Percentiles rank a stretch among this genome's conserved stretches.
Conservation (phyloP, 2,888 invertebrate genomes). For the Drosophila percnosoma region DNA sequence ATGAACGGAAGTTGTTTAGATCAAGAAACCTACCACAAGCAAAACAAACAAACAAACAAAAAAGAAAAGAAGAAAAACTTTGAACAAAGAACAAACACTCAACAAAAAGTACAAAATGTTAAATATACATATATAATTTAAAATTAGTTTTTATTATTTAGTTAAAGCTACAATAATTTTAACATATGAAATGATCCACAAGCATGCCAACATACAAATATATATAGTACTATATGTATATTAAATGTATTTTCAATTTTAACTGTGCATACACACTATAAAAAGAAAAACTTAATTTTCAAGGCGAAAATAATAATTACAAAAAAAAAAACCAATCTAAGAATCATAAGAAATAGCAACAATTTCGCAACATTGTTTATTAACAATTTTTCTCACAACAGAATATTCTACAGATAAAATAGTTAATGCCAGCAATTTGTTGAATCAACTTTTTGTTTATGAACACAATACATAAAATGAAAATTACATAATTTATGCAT, state of each 20-base stretch:
- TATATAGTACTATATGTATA: slow-evolving; percentile 21
- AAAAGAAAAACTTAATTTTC: slow-evolving; percentile 23
- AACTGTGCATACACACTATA: slow-evolving; percentile 45
- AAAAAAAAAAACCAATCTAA: slow-evolving; percentile 22
- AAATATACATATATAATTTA: slow-evolving; percentile 80
- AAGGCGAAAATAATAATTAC: slow-evolving; percentile 8
- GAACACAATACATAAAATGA: slow-evolving; percentile 51
- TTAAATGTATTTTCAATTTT: slow-evolving; percentile 43
- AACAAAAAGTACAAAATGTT: slow-evolving; percentile 81
- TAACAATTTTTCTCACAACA: slow-evolving; percentile 32
- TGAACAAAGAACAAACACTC: slow-evolving; percentile 72
- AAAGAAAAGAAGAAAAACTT: slow-evolving; percentile 46
- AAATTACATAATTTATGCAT: slow-evolving; percentile 62
- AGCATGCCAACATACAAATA: slow-evolving; percentile 55
- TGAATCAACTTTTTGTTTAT: slow-evolving; percentile 51
- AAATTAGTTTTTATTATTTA: slow-evolving; percentile 73
- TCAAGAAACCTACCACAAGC: slow-evolving; percentile 57
- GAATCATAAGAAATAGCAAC: slow-evolving; percentile 45
- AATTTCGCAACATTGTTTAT: slow-evolving; percentile 51
- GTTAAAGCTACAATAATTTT: slow-evolving; percentile 70
- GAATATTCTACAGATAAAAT: slow-evolving; percentile 48
- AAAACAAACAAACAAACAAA: slow-evolving; percentile 15
- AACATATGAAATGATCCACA: slow-evolving; percentile 50
- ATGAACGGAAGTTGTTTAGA: slow-evolving; percentile 46
- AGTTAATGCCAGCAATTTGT: slow-evolving; percentile 55